These are phyloP conservation scores for Drosophila bocki DNA, from an alignment of 1,140 invertebrate species.

Conservation along the genomic window DNA sequence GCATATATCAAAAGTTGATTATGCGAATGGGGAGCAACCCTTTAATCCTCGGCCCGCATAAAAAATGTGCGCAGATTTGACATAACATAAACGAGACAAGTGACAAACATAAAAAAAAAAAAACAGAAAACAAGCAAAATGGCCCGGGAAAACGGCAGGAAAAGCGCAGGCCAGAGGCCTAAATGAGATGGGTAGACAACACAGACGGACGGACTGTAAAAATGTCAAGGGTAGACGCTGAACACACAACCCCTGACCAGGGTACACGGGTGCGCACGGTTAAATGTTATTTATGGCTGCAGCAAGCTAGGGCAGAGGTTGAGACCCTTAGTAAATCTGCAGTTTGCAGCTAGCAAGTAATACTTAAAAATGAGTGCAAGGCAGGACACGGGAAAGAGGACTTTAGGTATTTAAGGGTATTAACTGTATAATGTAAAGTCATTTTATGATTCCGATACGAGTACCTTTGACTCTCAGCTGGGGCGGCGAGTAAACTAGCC, in stretches of 20 bases:
- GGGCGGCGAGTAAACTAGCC: conserved; percentile 88
- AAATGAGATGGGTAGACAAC: conserved; percentile 66
- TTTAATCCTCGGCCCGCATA: conserved; percentile 50
- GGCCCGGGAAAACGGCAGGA: conserved; percentile 26
- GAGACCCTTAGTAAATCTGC: conserved; percentile 57
- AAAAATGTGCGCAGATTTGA: conserved; percentile 78
- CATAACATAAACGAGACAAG: conserved; percentile 78
- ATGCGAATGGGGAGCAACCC: conserved; percentile 59
- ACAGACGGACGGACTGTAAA: conserved; percentile 61
- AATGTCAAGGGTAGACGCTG: conserved; percentile 72
- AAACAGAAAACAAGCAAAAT: conserved; percentile 28
- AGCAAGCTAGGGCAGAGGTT: conserved; percentile 21
- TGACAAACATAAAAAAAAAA: conserved; percentile 71
- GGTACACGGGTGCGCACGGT: conserved; percentile 23
- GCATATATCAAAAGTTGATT: conserved; percentile 81
- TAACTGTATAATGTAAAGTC: conserved; percentile 20
- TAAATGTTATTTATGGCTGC: conserved; percentile 82
- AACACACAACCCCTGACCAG: conserved; percentile 22
- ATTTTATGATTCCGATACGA: conserved; percentile 61
- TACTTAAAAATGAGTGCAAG: conserved; percentile 12
- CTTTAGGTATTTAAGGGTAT: neutral
- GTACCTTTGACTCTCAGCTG: conserved; percentile 91
- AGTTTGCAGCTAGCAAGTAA: conserved; percentile 44
- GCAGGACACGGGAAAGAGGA: neutral
- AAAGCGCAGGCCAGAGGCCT: conserved; percentile 37